Conservation (phyloP, 2,888 invertebrate species). For the Euproctis similis region DNA sequence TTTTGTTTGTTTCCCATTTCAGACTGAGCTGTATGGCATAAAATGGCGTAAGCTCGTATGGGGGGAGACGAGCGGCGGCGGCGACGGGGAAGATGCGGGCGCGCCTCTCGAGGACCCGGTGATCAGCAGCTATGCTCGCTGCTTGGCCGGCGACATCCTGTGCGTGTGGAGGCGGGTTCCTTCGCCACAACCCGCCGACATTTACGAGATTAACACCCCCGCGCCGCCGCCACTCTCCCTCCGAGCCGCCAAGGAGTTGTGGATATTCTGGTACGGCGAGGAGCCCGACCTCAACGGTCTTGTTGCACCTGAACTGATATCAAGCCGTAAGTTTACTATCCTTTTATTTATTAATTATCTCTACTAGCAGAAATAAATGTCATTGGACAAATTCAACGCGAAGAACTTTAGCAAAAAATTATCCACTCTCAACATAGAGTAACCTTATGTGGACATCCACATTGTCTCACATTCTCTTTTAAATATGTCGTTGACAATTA, state of each 20-base stretch:
- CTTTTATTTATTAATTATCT: no score
- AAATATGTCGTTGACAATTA: no score
- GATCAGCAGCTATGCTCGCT: slow-evolving; percentile 91
- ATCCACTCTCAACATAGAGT: no score
- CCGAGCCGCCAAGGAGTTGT: slow-evolving; percentile 95
- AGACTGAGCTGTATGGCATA: slow-evolving; percentile 99
- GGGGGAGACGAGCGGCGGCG: slow-evolving; percentile 77
- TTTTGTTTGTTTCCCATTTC: slow-evolving; percentile 58
- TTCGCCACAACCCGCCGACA: slow-evolving; percentile 65
- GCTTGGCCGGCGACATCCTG: slow-evolving; percentile 94
- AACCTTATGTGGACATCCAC: no score
- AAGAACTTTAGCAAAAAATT: no score
- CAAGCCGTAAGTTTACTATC: slow-evolving; percentile 92
- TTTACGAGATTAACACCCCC: slow-evolving; percentile 67
- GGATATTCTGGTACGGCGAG: slow-evolving; percentile 99
- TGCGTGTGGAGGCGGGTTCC: slow-evolving; percentile 97
- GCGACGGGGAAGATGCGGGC: slow-evolving; percentile 67
- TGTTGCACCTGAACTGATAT: slow-evolving; percentile 89
- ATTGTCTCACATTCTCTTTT: no score
- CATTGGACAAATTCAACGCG: no score
- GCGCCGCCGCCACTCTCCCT: slow-evolving; percentile 84
- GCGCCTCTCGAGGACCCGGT: slow-evolving; percentile 93
- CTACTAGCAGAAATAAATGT: no score
- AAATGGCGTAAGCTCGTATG: slow-evolving; percentile 98
- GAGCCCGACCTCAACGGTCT: slow-evolving; percentile 92